A percentile compares a stretch with the other conserved stretches of the same genome.
These are phyloP conservation scores for Lepidurus couesii DNA, from an alignment of 1,140 invertebrate species.

Conservation along the genomic window DNA sequence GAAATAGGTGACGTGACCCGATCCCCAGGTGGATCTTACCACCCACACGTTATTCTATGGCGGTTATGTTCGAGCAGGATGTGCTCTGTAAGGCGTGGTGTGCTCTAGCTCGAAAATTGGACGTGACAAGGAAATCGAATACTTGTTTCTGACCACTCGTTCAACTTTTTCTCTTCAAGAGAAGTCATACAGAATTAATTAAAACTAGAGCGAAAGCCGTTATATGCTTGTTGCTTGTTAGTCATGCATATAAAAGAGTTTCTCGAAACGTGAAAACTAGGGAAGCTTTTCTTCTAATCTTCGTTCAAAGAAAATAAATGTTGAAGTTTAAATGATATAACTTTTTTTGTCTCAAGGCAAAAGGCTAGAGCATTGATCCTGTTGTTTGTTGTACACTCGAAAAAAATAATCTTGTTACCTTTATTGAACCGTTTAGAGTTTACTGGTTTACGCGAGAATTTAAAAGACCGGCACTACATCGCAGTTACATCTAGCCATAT, in stretches of 20 bases:
- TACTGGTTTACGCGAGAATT: background rate
- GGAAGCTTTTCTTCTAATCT: no score
- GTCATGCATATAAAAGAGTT: no score
- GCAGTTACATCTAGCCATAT: background rate
- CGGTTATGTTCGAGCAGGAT: background rate
- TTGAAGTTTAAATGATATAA: no score
- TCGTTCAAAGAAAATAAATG: no score
- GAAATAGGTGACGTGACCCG: conserved; percentile 10
- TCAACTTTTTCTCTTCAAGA: background rate
- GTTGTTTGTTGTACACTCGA: no score
- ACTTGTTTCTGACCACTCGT: background rate
- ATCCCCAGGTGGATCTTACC: background rate
- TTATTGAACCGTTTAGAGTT: background rate
- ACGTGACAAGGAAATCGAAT: conserved; percentile 15
- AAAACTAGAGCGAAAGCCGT: no score
- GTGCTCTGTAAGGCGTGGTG: background rate
- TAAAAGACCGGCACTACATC: background rate
- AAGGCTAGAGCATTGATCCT: no score
- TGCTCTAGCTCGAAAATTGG: background rate
- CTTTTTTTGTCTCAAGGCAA: no score
- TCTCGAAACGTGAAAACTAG: no score
- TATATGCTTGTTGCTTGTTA: no score
- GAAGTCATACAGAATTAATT: no score
- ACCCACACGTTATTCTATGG: background rate
- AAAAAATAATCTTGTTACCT: background rate